These are phyloP conservation scores for Patiria miniata DNA, from an alignment of 35 echinoderm and acorn worm genomes.

Conservation along the genomic window DNA sequence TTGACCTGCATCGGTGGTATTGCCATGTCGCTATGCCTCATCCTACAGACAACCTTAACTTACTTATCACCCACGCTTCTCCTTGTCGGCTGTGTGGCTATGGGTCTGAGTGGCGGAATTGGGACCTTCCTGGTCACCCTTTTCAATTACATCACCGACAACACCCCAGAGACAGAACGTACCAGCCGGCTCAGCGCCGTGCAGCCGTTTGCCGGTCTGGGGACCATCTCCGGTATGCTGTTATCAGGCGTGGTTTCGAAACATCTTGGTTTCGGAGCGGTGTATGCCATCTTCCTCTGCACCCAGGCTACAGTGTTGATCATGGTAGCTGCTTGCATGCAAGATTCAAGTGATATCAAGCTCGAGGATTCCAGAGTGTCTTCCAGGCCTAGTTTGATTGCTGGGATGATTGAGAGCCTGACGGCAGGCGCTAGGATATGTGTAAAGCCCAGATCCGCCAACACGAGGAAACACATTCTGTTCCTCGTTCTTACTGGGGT, in stretches of 20 bases:
- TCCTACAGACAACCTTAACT: conserved; percentile 24
- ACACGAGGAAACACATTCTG: conserved; percentile 20
- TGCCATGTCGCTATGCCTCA: conserved; percentile 33
- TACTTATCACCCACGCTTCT: conserved; percentile 34
- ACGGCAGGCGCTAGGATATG: conserved; percentile 39
- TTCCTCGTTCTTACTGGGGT: conserved; percentile 8
- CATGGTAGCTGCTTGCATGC: conserved; percentile 1
- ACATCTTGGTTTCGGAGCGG: conserved; percentile 26
- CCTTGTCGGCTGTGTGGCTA: conserved; percentile 20
- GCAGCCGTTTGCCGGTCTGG: conserved; percentile 75
- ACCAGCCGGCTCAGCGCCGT: conserved; percentile 69
- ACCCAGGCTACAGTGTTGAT: conserved; percentile 20
- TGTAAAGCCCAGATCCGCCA: background rate
- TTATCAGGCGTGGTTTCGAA: conserved; percentile 66
- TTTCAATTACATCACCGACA: conserved; percentile 83
- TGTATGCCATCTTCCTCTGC: conserved; percentile 25
- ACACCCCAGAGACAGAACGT: conserved; percentile 58
- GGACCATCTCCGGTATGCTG: conserved; percentile 66
- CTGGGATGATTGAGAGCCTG: conserved; percentile 21
- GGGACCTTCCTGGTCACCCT: conserved; percentile 67
- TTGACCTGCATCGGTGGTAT: conserved; percentile 60
- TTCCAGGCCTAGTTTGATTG: background rate
- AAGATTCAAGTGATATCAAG: background rate
- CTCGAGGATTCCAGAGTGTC: background rate
- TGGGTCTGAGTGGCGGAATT: conserved; percentile 76